phyloP scores from a whole-genome alignment of 2,797 vertebrate genomes.

The Delichon dasypus region DNA sequence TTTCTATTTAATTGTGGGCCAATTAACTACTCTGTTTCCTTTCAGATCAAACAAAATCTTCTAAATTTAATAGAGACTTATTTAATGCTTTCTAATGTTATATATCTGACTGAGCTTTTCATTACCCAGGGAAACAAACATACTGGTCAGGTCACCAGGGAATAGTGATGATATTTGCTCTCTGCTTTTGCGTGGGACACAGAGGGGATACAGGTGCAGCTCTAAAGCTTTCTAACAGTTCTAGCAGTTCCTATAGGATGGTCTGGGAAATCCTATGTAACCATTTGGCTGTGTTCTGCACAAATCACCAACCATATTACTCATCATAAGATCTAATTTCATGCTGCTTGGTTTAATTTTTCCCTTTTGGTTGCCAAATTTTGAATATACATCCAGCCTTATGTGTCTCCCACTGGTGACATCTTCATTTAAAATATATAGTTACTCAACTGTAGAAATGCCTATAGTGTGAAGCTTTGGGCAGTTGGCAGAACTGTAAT shows the following conservation, averaged over 20 bases:
- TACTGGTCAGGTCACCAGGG: slow-evolving; percentile 15
- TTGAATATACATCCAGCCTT: background rate
- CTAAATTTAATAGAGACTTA: slow-evolving; percentile 54
- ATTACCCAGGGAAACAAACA: slow-evolving; percentile 59
- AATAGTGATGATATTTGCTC: background rate
- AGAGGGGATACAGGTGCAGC: background rate
- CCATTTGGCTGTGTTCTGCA: background rate
- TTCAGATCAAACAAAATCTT: slow-evolving; percentile 43
- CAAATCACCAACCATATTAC: background rate
- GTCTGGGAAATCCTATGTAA: background rate
- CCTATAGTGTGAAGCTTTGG: background rate
- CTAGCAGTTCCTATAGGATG: background rate
- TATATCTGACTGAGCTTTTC: slow-evolving; percentile 64
- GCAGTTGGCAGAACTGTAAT: background rate
- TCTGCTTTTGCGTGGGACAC: background rate
- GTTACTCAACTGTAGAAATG: background rate
- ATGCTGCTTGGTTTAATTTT: background rate
- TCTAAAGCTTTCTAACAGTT: background rate
- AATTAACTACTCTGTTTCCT: slow-evolving; percentile 65
- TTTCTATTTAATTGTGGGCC: slow-evolving; percentile 67
- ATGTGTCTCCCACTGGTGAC: background rate
- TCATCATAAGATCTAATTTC: background rate
- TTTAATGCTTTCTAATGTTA: slow-evolving; percentile 65
- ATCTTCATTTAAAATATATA: background rate
- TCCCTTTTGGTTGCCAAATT: slow-evolving; percentile 2